Evolutionary conservation across 2,888 invertebrate species (phyloP).

Genomic region (Endomychus coccineus): DNA sequence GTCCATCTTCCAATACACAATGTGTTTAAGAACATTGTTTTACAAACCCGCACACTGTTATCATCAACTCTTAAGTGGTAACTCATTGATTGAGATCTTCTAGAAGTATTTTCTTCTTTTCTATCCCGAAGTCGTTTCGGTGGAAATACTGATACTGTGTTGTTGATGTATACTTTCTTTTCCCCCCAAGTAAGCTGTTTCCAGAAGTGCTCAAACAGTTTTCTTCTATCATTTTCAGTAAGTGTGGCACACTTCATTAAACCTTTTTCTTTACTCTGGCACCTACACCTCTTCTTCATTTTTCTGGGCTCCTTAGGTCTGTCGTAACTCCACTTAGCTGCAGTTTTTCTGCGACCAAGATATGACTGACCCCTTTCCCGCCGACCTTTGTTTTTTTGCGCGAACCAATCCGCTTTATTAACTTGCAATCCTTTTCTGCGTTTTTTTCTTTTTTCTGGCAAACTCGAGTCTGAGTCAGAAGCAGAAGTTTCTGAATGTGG

Average conservation of each 20-base stretch:
- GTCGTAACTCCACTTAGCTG: slow-evolving; percentile 16
- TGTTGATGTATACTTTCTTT: slow-evolving; percentile 14
- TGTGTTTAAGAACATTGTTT: slow-evolving; percentile 4
- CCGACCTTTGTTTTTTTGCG: slow-evolving; percentile 15
- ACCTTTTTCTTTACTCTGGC: slow-evolving; percentile 12
- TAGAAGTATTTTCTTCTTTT: slow-evolving; percentile 10
- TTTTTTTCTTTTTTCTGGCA: slow-evolving; percentile 5
- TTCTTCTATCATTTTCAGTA: slow-evolving; percentile 11
- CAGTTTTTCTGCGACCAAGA: slow-evolving; percentile 16
- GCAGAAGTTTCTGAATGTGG: no score
- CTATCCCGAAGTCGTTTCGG: slow-evolving; percentile 12
- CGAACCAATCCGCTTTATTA: slow-evolving; percentile 13
- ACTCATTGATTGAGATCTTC: slow-evolving; percentile 8
- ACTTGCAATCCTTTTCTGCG: slow-evolving; percentile 14
- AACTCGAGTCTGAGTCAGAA: no score
- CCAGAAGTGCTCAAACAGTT: slow-evolving; percentile 13
- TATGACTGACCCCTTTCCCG: slow-evolving; percentile 16
- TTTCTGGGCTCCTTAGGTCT: slow-evolving; percentile 11
- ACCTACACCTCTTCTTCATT: slow-evolving; percentile 15
- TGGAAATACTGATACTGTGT: slow-evolving; percentile 11
- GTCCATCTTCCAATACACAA: slow-evolving; percentile 4
- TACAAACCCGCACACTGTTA: neutral
- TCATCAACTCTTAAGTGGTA: slow-evolving; percentile 3
- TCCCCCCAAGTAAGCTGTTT: slow-evolving; percentile 13
- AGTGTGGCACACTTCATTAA: slow-evolving; percentile 12